Base-by-base conservation (phyloP, 2,888 invertebrate genomes). In the Ramazzottius varieornatus region DNA sequence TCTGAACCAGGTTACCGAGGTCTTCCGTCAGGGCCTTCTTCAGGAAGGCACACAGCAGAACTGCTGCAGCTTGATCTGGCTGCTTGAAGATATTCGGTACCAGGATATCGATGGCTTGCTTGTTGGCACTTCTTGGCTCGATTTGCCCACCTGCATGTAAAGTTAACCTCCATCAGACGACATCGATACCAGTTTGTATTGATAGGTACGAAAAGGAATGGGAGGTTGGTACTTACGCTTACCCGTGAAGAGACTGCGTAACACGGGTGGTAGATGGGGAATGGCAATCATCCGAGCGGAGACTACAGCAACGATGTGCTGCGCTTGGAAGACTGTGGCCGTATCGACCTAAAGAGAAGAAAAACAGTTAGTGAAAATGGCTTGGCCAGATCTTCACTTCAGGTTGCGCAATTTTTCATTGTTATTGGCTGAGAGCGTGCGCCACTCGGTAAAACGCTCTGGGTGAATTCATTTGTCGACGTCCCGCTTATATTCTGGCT, bases 171-270 rank as follows among this genome's bases (percentile, higher is more conserved):
- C n/a, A n/a, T n/a, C n/a, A n/a, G n/a, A n/a, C n/a, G n/a, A n/a
- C n/a, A n/a, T n/a, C n/a, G n/a, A n/a, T n/a, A n/a, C n/a, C n/a
- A n/a, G n/a, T n/a, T n/a, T n/a, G n/a, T n/a, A n/a, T n/a, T n/a
- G n/a, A n/a, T n/a, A n/a, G n/a, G n/a, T n/a, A n/a, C n/a, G n/a
- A n/a, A n/a, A n/a, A n/a, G n/a, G n/a, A n/a, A n/a, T n/a, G n/a
- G n/a, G n/a, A n/a, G n/a, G n/a, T n/a, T n/a, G n/a, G n/a, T n/a
- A n/a, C n/a, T n/a, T n/a, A n/a, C n/a, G n/a, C n/a, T n/a, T n/a
- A n/a, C n/a, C n/a, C n/a, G n/a, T n/a, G n/a, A 54, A 54, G n/a
- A 54, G 54, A 24, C 54, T 54, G 16, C 54, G 54, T 24, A 54
- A 54, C 8, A 54, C 24, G 16, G 54, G 24, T 54, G 54, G 20